A percentile compares a stretch with the other conserved stretches of the same genome.
These are phyloP conservation scores for Sipha flava DNA, from an alignment of 1,140 invertebrate species.

Conservation along the genomic window DNA sequence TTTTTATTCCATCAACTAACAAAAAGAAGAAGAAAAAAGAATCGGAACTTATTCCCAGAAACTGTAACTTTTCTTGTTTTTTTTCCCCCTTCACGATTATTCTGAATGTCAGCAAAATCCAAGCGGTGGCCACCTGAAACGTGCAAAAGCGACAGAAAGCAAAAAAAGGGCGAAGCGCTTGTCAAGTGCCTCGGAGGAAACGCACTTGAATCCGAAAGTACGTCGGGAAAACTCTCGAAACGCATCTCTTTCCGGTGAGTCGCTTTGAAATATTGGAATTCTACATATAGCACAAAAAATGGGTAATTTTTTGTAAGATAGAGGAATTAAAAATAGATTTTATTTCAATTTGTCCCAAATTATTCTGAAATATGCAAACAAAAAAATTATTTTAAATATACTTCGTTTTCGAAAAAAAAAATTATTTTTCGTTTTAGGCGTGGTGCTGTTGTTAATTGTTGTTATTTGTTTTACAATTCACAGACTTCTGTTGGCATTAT, in stretches of 20 bases:
- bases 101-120: conserved; percentile 12
- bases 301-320: not conserved
- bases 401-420: too few species aligned
- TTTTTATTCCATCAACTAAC: not conserved
- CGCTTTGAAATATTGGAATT: not conserved
- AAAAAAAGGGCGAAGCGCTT: conserved; percentile 4
- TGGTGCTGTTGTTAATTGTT: too few species aligned
- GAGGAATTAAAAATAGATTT: too few species aligned
- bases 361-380: too few species aligned
- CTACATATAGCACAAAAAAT: not conserved
- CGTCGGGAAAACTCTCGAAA: not conserved
- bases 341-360: too few species aligned
- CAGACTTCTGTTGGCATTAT: too few species aligned
- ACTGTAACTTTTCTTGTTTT: not conserved
- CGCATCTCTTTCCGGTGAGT: not conserved
- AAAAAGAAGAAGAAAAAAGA: not conserved
- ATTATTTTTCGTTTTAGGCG: too few species aligned
- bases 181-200: not conserved
- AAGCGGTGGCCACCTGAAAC: not conserved
- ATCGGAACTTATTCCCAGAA: not conserved
- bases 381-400: too few species aligned
- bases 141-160: conserved; percentile 24
- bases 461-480: too few species aligned
- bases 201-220: not conserved
- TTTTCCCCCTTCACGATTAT: not conserved